Evolutionary conservation across 64 coral and sea anemone species (phyloP), one percentile per base, ranked within the genome.

Genomic region (Stylophora pistillata): DNA sequence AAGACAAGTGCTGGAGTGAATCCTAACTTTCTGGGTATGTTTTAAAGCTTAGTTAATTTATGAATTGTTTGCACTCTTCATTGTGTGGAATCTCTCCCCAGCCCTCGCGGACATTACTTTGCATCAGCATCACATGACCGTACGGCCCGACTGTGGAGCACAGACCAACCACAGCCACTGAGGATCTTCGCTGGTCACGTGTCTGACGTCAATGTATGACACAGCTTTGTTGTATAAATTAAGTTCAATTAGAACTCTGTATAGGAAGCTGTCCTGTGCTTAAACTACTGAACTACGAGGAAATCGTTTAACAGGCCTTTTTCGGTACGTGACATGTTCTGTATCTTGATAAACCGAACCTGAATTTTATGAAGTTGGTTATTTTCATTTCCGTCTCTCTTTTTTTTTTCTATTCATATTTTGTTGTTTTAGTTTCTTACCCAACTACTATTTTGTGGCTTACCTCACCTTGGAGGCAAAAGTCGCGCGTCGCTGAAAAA

Each of bases 101-200:
- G 97, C 65, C 93, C 93, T 53, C 90, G 91, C 60, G 97, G 97
- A 30, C 93, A 90, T 66, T 99, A 99, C 63, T 99, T 99, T 30
- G 97, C 93, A 25, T 90, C 93, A 25, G 87, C 93, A 61, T 99
- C 97, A 73, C 93, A 99, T 87, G 97, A 99, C 62, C 93, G 97
- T 16, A 99, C 97, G 12, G 88, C 94, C 69, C 87, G 97, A 37
- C 87, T 99, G 2, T 99, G 97, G 97, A 90, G 90, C 68, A 95
- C 93, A 59, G 97, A 99, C 13, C 90, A 95, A 33, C 97, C 91
- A 26, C 97, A 99, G 72, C 93, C 97, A 23, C 85, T 99, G 12
- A 87, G 91, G 84, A 99, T 99, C 92, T 93, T 99, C 29, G 83
- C 97, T 66, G 97, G 97, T 81, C 97, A 99, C 85, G 94, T 93